Conservation (phyloP, 2,797 vertebrate genomes). For the Rallus crepitans region DNA sequence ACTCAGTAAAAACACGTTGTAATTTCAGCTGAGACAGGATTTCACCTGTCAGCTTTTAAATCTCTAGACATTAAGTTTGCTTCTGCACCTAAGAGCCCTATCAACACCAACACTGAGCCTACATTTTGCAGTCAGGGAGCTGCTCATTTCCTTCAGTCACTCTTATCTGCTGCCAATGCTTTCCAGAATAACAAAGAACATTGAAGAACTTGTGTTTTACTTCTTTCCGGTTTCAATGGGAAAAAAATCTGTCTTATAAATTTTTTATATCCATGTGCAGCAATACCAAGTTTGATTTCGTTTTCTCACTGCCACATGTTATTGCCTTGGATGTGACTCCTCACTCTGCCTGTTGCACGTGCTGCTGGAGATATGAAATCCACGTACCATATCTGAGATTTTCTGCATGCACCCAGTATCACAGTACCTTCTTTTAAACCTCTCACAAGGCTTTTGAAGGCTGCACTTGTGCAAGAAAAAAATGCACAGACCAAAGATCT, state of each 20-base stretch:
- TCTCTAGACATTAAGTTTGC: background rate
- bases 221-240: background rate
- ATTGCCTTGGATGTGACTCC: background rate
- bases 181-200: background rate
- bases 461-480: background rate
- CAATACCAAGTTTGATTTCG: background rate
- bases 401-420: background rate
- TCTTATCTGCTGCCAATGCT: background rate
- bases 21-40: background rate
- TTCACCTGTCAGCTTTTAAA: background rate
- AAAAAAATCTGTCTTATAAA: background rate
- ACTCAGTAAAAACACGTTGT: rapidly evolving
- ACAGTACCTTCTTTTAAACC: background rate
- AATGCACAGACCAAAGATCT: background rate
- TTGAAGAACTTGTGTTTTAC: background rate
- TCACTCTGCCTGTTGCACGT: background rate
- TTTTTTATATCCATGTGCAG: background rate
- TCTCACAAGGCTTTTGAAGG: background rate
- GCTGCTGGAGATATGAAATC: background rate
- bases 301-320: background rate
- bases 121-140: background rate
- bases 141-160: background rate
- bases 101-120: background rate
- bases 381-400: background rate
- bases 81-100: background rate